phyloP scores from a whole-genome alignment of 1,140 invertebrate species.

The Megalonaias nervosa region DNA sequence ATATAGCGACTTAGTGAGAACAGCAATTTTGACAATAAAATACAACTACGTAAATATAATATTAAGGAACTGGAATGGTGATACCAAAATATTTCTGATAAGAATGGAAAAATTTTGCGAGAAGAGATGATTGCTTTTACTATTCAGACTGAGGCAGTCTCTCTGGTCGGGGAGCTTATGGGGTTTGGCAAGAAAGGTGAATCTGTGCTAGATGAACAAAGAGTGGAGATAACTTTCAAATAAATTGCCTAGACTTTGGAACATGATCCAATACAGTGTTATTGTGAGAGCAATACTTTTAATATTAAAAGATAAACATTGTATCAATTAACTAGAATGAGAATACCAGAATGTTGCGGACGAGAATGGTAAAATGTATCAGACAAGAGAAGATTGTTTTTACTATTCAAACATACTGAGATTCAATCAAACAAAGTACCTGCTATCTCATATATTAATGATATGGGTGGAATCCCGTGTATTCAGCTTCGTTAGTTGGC shows the following conservation, averaged over 20 bases:
- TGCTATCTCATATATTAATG: constrained; percentile 20
- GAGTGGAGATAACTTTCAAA: too few relatives aligned
- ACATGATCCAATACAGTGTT: too few relatives aligned
- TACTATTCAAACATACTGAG: too few relatives aligned
- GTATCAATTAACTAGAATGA: constrained; percentile 15
- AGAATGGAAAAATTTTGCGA: constrained; percentile 17
- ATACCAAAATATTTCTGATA: constrained; percentile 3
- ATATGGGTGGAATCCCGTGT: constrained; percentile 20
- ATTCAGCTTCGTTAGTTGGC: constrained; percentile 10
- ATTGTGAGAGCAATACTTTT: too few relatives aligned
- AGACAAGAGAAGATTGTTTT: constrained; percentile 2
- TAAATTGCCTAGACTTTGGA: too few relatives aligned
- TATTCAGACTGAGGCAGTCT: constrained; percentile 26
- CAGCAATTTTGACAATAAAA: constrained; percentile 21
- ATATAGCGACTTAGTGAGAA: constrained; percentile 7
- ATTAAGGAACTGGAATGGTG: constrained; percentile 27
- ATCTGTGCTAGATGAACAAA: constrained; percentile 19
- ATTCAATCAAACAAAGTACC: constrained; percentile 12
- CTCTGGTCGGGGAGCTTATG: constrained; percentile 20
- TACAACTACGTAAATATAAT: constrained; percentile 5
- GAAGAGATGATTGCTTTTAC: neutral
- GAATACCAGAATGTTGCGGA: neutral
- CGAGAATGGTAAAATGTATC: neutral
- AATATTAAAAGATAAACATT: too few relatives aligned
- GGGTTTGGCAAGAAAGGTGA: neutral